These are phyloP conservation scores for Hassar affinis DNA, from an alignment of 2,113 vertebrate species.

Conservation along the genomic window DNA sequence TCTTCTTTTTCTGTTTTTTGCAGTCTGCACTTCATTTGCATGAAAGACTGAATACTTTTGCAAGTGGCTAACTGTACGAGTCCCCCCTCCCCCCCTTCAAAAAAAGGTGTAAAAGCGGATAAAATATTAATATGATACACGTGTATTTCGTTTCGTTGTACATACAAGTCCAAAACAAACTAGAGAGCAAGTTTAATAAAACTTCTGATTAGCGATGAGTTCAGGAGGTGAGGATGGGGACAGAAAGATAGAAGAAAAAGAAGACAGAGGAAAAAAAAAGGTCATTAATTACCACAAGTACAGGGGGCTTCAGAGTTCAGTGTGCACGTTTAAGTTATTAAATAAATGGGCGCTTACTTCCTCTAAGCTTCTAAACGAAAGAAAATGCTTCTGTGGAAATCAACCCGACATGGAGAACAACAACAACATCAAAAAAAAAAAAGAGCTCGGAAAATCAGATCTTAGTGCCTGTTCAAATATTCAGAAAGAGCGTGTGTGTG, in stretches of 20 bases:
- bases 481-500: not conserved
- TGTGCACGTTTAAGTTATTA: constrained; percentile 86
- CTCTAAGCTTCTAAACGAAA: constrained; percentile 73
- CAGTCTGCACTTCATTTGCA: not conserved
- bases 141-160: constrained; percentile 70
- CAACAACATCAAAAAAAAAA: constrained; percentile 71
- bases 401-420: constrained; percentile 84
- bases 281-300: constrained; percentile 79
- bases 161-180: constrained; percentile 77
- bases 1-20: not conserved
- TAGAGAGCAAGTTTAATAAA: constrained; percentile 76
- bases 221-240: constrained; percentile 50
- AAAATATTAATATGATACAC: constrained; percentile 79
- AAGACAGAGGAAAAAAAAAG: constrained; percentile 62
- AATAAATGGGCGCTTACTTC: constrained; percentile 81
- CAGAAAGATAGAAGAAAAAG: too few relatives aligned
- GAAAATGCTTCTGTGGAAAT: constrained; percentile 83
- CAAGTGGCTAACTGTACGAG: constrained; percentile 21
- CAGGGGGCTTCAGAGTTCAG: constrained; percentile 73
- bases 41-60: constrained; percentile 3
- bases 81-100: constrained; percentile 52
- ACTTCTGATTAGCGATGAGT: constrained; percentile 70
- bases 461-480: constrained; percentile 18
- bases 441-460: constrained; percentile 54
- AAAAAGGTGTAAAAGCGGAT: constrained; percentile 78